A percentile compares a stretch with the other conserved stretches of the same genome.
Evolutionary conservation across 2,113 vertebrate genomes (phyloP).

Genomic region (Mungos mungo): DNA sequence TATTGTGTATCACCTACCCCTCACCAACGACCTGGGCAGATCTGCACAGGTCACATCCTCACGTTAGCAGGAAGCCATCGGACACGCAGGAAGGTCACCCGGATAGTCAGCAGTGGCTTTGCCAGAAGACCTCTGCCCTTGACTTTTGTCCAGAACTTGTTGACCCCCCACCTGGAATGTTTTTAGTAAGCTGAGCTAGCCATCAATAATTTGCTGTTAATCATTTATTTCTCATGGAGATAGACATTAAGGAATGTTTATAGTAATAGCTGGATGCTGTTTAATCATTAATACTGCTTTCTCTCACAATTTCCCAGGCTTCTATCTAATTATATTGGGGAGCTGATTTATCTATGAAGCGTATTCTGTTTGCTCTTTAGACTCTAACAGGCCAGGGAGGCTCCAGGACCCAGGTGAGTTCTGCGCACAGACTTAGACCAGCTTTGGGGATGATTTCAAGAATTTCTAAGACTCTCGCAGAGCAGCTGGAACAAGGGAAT

Average conservation of each 20-base stretch:
- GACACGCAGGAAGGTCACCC: background rate
- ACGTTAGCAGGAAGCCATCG: background rate
- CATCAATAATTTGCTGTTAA: background rate
- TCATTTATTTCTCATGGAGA: slow-evolving; percentile 34
- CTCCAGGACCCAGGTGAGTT: slow-evolving; percentile 72
- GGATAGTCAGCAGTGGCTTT: background rate
- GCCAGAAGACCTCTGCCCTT: background rate
- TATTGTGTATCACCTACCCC: accelerated
- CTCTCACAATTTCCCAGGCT: background rate
- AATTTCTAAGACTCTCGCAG: background rate
- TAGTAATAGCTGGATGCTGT: background rate
- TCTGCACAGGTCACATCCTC: accelerated
- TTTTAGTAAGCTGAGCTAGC: background rate
- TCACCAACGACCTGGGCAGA: accelerated
- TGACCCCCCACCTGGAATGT: no score
- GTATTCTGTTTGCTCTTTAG: background rate
- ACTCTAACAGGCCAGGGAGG: background rate
- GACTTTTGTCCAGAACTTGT: background rate
- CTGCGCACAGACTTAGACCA: accelerated
- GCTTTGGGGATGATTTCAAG: background rate
- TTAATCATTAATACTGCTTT: slow-evolving; percentile 51
- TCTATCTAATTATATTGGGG: background rate
- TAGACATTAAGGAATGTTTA: slow-evolving; percentile 59
- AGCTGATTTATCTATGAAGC: background rate
- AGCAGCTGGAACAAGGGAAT: background rate